These are phyloP conservation scores for Pogonus chalceus DNA, from an alignment of 1,140 invertebrate genomes.

Conservation along the genomic window DNA sequence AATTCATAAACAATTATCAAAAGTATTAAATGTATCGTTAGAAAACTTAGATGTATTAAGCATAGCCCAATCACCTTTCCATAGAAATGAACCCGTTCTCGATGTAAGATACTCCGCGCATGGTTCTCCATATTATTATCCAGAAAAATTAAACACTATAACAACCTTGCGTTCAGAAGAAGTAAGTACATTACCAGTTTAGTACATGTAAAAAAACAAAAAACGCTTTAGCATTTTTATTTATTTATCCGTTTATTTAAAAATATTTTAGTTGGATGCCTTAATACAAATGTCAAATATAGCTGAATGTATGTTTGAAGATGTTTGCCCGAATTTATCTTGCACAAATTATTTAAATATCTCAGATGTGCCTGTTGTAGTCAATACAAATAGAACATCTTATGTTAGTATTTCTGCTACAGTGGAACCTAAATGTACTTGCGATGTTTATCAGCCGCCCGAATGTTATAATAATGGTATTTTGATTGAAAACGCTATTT, in stretches of 20 bases:
- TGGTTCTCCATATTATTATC: slow-evolving; percentile 79
- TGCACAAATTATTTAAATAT: slow-evolving; percentile 64
- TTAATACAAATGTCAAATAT: slow-evolving; percentile 74
- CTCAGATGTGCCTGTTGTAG: slow-evolving; percentile 58
- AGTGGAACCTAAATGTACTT: slow-evolving; percentile 65
- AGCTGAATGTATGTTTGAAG: slow-evolving; percentile 73
- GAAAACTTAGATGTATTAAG: slow-evolving; percentile 90
- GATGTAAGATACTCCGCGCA: slow-evolving; percentile 88
- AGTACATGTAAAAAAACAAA: no score
- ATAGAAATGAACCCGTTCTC: slow-evolving; percentile 48
- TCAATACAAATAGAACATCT: slow-evolving; percentile 81
- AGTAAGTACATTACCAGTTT: slow-evolving; percentile 34
- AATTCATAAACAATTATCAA: slow-evolving; percentile 54
- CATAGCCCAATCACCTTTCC: slow-evolving; percentile 55
- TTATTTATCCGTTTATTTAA: slow-evolving; percentile 1
- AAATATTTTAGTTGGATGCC: slow-evolving; percentile 47
- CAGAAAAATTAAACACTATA: slow-evolving; percentile 76
- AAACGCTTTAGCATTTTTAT: not conserved
- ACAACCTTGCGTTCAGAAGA: slow-evolving; percentile 46
- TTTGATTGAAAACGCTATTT: slow-evolving; percentile 34
- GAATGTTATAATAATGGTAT: slow-evolving; percentile 61
- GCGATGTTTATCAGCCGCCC: slow-evolving; percentile 41
- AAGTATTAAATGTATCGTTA: slow-evolving; percentile 61
- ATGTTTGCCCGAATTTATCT: slow-evolving; percentile 49
- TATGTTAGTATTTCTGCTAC: slow-evolving; percentile 80